A percentile compares a stretch with the other conserved stretches of the same genome.
phyloP scores from a whole-genome alignment of 2,113 vertebrate genomes.

The Vanacampus margaritifer region DNA sequence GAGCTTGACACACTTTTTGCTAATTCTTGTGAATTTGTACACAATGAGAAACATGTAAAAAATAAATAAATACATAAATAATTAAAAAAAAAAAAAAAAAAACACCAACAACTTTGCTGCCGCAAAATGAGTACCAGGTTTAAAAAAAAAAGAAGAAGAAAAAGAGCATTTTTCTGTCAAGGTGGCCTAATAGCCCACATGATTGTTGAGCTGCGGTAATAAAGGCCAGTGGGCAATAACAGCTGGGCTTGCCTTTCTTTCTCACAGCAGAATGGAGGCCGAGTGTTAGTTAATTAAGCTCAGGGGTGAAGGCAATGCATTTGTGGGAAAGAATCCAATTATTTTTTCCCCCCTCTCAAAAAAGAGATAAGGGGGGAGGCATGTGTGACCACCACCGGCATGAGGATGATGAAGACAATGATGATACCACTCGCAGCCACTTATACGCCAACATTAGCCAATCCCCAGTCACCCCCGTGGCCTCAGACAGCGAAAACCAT shows the following conservation, averaged over 20 bases:
- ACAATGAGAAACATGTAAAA: not conserved
- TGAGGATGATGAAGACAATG: slow-evolving; percentile 59
- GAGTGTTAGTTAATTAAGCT: slow-evolving; percentile 79
- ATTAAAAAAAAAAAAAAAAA: too few relatives aligned
- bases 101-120: not conserved
- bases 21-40: not conserved
- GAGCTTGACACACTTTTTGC: not conserved
- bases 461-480: slow-evolving; percentile 29
- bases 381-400: slow-evolving; percentile 26
- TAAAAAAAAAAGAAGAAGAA: slow-evolving; percentile 22
- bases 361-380: slow-evolving; percentile 46
- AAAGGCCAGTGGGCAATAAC: slow-evolving; percentile 69
- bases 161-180: slow-evolving; percentile 43
- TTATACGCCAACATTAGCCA: slow-evolving; percentile 53
- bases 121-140: not conserved
- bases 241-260: slow-evolving; percentile 62
- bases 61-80: too few relatives aligned
- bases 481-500: slow-evolving; percentile 11
- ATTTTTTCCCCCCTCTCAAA: slow-evolving; percentile 70
- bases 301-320: slow-evolving; percentile 78
- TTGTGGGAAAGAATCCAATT: slow-evolving; percentile 86
- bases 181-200: slow-evolving; percentile 66
- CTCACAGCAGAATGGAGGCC: slow-evolving; percentile 58
- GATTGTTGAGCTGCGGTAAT: slow-evolving; percentile 58
- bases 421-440: slow-evolving; percentile 70